Evolutionary conservation across 2,888 invertebrate species (phyloP).

Genomic region (Sclerodermus sp.): DNA sequence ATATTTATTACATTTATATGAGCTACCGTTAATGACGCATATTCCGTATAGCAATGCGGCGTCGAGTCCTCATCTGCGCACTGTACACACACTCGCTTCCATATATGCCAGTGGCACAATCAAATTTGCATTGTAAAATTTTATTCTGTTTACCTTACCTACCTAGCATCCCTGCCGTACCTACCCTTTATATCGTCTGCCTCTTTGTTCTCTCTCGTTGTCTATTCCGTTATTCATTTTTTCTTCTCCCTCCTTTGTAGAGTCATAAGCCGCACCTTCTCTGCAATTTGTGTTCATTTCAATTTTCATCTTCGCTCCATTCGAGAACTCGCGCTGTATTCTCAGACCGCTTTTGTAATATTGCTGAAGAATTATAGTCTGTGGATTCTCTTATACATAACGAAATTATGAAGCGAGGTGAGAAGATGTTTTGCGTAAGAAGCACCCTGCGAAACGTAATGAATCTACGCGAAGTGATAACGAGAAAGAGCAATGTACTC

Average conservation of each 20-base stretch:
- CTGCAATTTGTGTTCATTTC: constrained; percentile 21
- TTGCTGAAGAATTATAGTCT: no score
- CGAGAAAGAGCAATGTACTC: no score
- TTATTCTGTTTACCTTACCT: constrained; percentile 19
- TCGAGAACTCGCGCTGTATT: constrained; percentile 1
- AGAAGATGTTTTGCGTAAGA: no score
- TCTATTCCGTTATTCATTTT: constrained; percentile 14
- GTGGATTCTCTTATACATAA: no score
- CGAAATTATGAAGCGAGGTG: no score
- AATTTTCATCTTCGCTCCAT: constrained; percentile 8
- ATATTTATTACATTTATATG: constrained; percentile 5
- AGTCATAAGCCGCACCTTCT: not conserved
- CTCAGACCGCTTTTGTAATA: no score
- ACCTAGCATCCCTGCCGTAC: constrained; percentile 2
- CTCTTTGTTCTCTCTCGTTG: not conserved
- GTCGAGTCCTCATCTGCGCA: not conserved
- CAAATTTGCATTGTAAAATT: constrained; percentile 35
- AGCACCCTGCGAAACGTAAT: no score
- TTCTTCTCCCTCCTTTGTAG: constrained; percentile 5
- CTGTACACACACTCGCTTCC: not conserved
- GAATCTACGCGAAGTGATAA: no score
- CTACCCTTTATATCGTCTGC: constrained; percentile 12
- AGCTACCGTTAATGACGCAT: constrained; percentile 4
- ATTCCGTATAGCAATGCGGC: not conserved
- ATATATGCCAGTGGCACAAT: constrained; percentile 12